Conservation (phyloP, 1,140 invertebrate species). For the Melitaea cinxia region DNA sequence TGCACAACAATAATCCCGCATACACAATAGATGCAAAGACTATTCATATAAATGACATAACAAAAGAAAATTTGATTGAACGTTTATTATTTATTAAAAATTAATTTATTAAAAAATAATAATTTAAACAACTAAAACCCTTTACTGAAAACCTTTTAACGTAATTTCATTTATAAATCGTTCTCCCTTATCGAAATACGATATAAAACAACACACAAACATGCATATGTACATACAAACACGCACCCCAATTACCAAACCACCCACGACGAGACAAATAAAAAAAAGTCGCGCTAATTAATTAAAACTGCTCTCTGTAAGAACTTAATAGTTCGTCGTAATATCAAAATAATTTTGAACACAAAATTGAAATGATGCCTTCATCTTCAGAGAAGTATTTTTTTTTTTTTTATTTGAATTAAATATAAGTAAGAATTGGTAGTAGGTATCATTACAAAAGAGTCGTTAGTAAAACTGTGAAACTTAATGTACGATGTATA, state of each 20-base stretch:
- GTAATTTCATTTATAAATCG: slow-evolving; percentile 10
- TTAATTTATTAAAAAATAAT: too few relatives aligned
- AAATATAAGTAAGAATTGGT: too few relatives aligned
- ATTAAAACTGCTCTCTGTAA: slow-evolving; percentile 56
- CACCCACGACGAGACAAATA: slow-evolving; percentile 57
- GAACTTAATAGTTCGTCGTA: slow-evolving; percentile 34
- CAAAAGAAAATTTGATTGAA: slow-evolving; percentile 3
- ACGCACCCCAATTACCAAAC: slow-evolving; percentile 34
- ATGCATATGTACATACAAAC: too few relatives aligned
- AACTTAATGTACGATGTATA: too few relatives aligned
- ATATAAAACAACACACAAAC: slow-evolving; percentile 38
- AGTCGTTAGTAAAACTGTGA: too few relatives aligned
- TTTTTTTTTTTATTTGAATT: too few relatives aligned
- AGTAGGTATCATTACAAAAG: too few relatives aligned
- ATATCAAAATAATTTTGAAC: too few relatives aligned
- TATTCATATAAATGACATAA: slow-evolving; percentile 2
- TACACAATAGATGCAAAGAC: neutral
- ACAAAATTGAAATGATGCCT: too few relatives aligned
- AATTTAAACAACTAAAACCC: neutral
- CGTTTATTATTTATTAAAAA: too few relatives aligned
- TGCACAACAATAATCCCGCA: neutral
- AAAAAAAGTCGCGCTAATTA: slow-evolving; percentile 65
- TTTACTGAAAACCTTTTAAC: slow-evolving; percentile 1
- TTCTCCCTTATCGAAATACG: slow-evolving; percentile 35
- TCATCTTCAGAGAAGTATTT: too few relatives aligned